Base-by-base conservation (phyloP, 2,797 vertebrate species). In the Lutjanus campechanus region DNA sequence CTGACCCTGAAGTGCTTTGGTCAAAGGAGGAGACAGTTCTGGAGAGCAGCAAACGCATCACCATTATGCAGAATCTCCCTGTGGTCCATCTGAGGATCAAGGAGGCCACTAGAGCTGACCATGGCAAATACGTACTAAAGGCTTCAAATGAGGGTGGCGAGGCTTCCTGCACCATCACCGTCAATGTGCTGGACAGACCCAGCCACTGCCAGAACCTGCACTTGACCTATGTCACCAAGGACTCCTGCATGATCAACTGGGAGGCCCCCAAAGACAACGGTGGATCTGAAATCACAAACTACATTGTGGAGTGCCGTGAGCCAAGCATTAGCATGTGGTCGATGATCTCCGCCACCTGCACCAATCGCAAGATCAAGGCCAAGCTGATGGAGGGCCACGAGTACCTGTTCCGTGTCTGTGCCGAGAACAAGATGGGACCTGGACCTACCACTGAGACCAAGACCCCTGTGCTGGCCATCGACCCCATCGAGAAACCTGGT, bases 251-350 rank as follows among this genome's bases (percentile, higher is more conserved):
- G 95, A 89, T 99, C 40, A 94, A 97, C 89, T 99, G 98, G 97
- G 98, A 99, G 77, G 96, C 97, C 63, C 98, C 98, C 55, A 90
- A 94, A 62, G 98, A 99, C 93, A 99, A 99, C 0, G 98, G 98
- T 76, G 98, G 98, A 79, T 97, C 97, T 9, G 98, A 99, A 95
- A 99, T 99, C 90, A 99, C 97, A 81, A 98, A 98, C 93, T 99
- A 99, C 86, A 98, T 99, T 62, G 98, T 99, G 76, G 98, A 99
- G 89, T 98, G 96, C 79, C 97, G 98, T 72, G 97, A 99, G 46
- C 98, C 98, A 47, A 99, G 95, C 86, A 92, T 98, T 88, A 97
- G 96, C 86, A 93, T 96, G 75, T 99, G 98, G 98, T 97, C 97
- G 59, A 97, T 99, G 92, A 96, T 99, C 81, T 96, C 97, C 11